Evolutionary conservation across 2,888 invertebrate species (phyloP), one percentile per base, ranked within the genome.

Genomic region (Drosophila kambysellisi): DNA sequence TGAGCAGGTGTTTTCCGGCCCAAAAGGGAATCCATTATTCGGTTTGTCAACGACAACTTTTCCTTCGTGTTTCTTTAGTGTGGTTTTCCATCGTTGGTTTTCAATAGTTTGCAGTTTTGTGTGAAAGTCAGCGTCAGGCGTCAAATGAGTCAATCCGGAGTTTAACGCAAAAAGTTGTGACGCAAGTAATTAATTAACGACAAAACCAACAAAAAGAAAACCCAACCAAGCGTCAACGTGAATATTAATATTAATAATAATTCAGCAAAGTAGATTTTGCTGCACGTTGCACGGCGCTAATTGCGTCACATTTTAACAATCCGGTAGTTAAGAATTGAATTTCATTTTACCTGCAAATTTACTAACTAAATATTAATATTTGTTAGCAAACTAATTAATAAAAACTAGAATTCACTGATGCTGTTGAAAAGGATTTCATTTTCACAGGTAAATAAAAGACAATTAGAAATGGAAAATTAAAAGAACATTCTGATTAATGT

Each of bases 141-240:
- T 59, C 37, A 71, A 63, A 53, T 65, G 68, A 65, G 50, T 66
- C 70, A 68, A 79, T 20, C 53, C 70, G 48, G 48, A 72, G 72
- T 72, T 68, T 68, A 72, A 50, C 64, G 64, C 77, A 54, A 81
- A 54, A 81, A 83, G 68, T 84, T 87, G 88, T 85, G 84, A 88
- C 64, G 81, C 85, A 79, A 88, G 72, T 88, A 85, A 88, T 88
- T 85, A 84, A 82, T 84, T 84, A 82, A 84, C 84, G 76, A 86
- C 80, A 72, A 67, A 71, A 59, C 54, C 60, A 70, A 66, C 63
- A 67, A 73, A 77, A 80, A 61, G 70, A 76, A 79, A 78, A 70
- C 68, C 54, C 72, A 78, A 52, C 59, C 74, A 77, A 79, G 77
- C 86, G 70, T 80, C 70, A 77, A 72, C 72, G 74, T 72, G 83